These are phyloP conservation scores for Catamblyrhynchus diadema DNA, from an alignment of 2,797 vertebrate species.

Conservation along the genomic window DNA sequence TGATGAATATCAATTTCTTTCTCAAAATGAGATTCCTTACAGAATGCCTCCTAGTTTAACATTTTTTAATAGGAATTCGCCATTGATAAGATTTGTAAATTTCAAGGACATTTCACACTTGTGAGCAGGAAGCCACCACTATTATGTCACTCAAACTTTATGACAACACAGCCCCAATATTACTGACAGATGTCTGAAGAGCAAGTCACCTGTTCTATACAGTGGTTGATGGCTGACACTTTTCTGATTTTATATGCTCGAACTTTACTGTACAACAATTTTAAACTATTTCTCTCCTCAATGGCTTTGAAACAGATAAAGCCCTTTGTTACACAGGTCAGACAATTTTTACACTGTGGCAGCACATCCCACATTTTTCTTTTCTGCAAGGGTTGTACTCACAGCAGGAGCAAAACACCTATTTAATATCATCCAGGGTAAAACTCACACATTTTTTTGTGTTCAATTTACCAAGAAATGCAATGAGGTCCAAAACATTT, in stretches of 20 bases:
- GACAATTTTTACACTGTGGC: background rate
- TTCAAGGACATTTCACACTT: background rate
- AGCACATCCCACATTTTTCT: background rate
- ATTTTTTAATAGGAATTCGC: background rate
- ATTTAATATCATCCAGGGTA: background rate
- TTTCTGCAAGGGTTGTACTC: conserved; percentile 1
- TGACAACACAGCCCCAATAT: background rate
- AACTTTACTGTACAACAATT: background rate
- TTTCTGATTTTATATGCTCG: background rate
- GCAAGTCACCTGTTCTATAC: background rate
- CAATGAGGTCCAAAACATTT: background rate
- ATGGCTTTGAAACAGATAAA: conserved; percentile 20
- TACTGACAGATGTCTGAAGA: background rate
- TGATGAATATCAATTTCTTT: background rate
- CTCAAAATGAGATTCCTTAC: background rate
- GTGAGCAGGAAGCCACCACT: background rate
- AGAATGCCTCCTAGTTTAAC: background rate
- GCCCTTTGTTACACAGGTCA: conserved; percentile 13
- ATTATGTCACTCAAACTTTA: background rate
- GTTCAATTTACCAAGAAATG: background rate
- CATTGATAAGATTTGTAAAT: background rate
- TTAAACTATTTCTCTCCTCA: background rate
- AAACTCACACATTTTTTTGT: background rate
- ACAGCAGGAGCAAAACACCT: background rate
- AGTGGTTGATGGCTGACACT: background rate